Evolutionary conservation across 1,140 invertebrate genomes (phyloP), one percentile per base, ranked within the genome.

Genomic region (Pollicipes pollicipes): DNA sequence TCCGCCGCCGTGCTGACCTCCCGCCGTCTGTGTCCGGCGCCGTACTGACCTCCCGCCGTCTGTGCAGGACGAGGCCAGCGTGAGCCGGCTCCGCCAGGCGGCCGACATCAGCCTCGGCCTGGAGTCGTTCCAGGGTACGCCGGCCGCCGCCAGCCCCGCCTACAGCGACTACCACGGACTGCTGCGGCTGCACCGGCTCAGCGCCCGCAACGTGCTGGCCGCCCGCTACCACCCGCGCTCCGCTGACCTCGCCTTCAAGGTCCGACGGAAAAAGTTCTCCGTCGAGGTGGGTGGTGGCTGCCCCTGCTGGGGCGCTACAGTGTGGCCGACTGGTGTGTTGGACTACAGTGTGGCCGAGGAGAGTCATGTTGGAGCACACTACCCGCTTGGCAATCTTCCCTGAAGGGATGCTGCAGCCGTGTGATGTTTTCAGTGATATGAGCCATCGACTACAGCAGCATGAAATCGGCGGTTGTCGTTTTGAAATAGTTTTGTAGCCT

Each of bases 111-210:
- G 86, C n/a, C 85, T 93, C 45, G 82, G 84, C 75, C 81, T 93
- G 69, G 88, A 93, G 78, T 88, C 90, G 26, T 93, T 94, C 82
- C 85, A 85, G 67, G 90, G 89, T 0, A 90, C 90, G 2, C 83
- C 86, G 64, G 87, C 86, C 74, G 89, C 90, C 78, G 87, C 86
- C 37, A 90, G 92, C 81, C 86, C 88, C 21, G 82, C 85, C 10
- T 90, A 88, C 74, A 88, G 88, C 77, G 90, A 93, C 75, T 93
- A 91, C 77, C 88, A 91, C 79, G 91, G 91, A 0, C 80, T 90
- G 64, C 83, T 91, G 71, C 85, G 89, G 78, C 81, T 93, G 66
- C 84, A 84, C 26, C 91, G 93, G 81, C 79, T 93, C 72, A 84
- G 87, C 26, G 83, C 88, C 10, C 80, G 92, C 3, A 90, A 91